A percentile compares a stretch with the other conserved stretches of the same genome.
These are phyloP conservation scores for Ceratosolen solmsi DNA, from an alignment of 1,140 invertebrate species.

Conservation along the genomic window DNA sequence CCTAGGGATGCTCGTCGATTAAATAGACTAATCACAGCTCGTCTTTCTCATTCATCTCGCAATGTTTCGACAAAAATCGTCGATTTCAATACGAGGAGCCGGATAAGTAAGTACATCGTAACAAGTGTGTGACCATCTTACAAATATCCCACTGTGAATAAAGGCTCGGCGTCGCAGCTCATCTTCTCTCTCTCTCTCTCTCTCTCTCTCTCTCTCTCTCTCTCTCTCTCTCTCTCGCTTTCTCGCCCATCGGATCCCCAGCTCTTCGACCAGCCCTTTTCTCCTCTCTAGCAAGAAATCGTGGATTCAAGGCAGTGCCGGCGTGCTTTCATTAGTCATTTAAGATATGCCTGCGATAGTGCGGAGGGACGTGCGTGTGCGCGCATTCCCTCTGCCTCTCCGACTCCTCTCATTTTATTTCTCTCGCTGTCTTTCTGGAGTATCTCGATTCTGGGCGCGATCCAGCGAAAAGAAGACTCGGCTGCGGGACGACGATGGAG, in stretches of 20 bases:
- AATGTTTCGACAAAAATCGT: conserved; percentile 26
- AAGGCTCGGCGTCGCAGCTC: conserved; percentile 9
- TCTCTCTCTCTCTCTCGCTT: neutral
- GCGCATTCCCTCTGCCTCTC: conserved; percentile 2
- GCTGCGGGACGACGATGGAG: neutral
- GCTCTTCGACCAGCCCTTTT: neutral
- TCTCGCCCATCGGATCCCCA: too few relatives aligned
- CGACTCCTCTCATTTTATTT: conserved; percentile 14
- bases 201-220: neutral
- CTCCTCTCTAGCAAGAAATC: conserved; percentile 40
- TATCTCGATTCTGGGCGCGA: conserved; percentile 37
- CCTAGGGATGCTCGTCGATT: neutral
- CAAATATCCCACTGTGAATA: conserved; percentile 39
- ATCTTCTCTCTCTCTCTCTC: neutral
- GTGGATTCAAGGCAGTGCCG: conserved; percentile 46
- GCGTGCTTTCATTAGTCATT: conserved; percentile 54
- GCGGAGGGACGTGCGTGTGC: conserved; percentile 33
- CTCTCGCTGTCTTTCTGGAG: conserved; percentile 23
- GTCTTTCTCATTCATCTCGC: neutral
- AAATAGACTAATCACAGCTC: neutral
- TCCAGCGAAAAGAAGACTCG: too few relatives aligned
- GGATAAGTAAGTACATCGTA: neutral
- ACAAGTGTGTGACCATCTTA: neutral
- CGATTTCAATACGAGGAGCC: conserved; percentile 46
- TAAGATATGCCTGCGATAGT: conserved; percentile 50